Evolutionary conservation across 2,888 invertebrate species (phyloP).

Genomic region (Leptinotarsa haldemani): DNA sequence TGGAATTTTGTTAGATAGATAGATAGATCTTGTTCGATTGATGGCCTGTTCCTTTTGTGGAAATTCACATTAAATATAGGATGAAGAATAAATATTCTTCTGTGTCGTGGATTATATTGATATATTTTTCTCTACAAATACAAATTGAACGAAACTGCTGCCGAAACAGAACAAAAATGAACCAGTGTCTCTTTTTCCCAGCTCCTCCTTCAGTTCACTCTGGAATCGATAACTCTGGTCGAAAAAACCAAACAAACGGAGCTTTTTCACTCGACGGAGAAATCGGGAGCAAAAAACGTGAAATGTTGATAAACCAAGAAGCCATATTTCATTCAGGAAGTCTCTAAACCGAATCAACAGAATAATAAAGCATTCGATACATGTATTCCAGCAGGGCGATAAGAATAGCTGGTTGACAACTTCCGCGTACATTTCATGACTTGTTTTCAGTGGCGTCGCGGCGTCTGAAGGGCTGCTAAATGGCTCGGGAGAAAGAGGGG

Average conservation of each 20-base stretch:
- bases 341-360: slow-evolving; percentile 36
- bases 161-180: too few relatives aligned
- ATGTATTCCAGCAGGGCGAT: slow-evolving; percentile 41
- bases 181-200: not conserved
- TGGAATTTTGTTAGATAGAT: too few relatives aligned
- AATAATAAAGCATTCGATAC: slow-evolving; percentile 41
- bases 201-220: not conserved
- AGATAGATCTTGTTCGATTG: too few relatives aligned
- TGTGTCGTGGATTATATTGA: too few relatives aligned
- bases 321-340: slow-evolving; percentile 38
- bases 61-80: too few relatives aligned
- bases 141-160: too few relatives aligned
- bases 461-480: too few relatives aligned
- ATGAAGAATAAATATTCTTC: too few relatives aligned
- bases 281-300: slow-evolving; percentile 3
- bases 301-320: slow-evolving; percentile 16
- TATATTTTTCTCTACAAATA: too few relatives aligned
- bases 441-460: slow-evolving; percentile 30
- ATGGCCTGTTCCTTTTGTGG: too few relatives aligned
- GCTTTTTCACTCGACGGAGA: not conserved
- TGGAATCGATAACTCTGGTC: not conserved
- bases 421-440: slow-evolving; percentile 44
- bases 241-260: not conserved
- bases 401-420: slow-evolving; percentile 45
- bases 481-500: too few relatives aligned